Evolutionary conservation across 2,113 vertebrate genomes (phyloP).

Genomic region (Tachysurus vachellii): DNA sequence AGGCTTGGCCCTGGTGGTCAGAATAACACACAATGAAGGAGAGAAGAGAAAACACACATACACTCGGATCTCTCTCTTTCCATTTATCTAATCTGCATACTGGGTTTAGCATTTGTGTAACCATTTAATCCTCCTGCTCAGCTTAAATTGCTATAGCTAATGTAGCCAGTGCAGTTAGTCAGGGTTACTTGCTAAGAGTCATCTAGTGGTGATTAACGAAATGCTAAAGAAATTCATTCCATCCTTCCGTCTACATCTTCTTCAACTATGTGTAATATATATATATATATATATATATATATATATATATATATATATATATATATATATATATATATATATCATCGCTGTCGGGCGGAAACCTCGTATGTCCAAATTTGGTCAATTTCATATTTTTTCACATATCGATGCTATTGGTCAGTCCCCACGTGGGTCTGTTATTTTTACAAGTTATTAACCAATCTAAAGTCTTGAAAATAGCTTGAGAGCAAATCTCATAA

Average conservation of each 20-base stretch:
- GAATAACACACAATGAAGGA: slow-evolving; percentile 94
- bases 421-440: too few relatives aligned
- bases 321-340: too few relatives aligned
- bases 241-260: neutral
- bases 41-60: slow-evolving; percentile 92
- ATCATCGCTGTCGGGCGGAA: too few relatives aligned
- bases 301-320: too few relatives aligned
- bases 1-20: slow-evolving; percentile 99
- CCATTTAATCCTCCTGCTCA: too few relatives aligned
- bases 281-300: too few relatives aligned
- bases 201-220: neutral
- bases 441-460: too few relatives aligned
- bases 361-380: too few relatives aligned
- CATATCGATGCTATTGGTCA: too few relatives aligned
- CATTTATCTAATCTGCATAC: slow-evolving; percentile 59
- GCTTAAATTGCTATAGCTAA: neutral
- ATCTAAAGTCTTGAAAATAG: too few relatives aligned
- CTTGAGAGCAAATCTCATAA: too few relatives aligned
- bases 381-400: too few relatives aligned
- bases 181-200: slow-evolving; percentile 1
- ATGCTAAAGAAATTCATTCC: neutral
- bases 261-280: neutral
- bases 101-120: slow-evolving; percentile 30
- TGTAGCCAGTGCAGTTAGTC: neutral
- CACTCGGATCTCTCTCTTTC: slow-evolving; percentile 73